Percentiles rank a stretch among this genome's conserved stretches.
phyloP scores from a whole-genome alignment of 1,140 invertebrate species.

The Ericerus pela region DNA sequence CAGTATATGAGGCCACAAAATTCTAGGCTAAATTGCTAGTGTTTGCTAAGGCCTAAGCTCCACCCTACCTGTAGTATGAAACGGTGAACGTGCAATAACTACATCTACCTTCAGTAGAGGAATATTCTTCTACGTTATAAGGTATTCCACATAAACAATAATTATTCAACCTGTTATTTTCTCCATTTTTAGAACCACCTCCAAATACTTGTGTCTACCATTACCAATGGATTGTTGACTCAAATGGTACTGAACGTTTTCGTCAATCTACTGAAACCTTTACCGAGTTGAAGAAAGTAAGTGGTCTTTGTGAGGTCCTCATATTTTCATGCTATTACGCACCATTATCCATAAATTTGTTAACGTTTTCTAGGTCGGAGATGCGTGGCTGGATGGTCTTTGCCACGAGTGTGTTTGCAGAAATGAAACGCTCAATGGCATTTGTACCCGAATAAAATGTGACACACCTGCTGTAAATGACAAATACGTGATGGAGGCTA shows the following conservation, averaged over 20 bases:
- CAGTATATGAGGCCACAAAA: too few relatives aligned
- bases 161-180: conserved; percentile 3
- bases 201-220: conserved; percentile 51
- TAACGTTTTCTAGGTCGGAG: conserved; percentile 33
- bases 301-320: neutral
- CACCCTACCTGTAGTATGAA: too few relatives aligned
- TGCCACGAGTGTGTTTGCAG: conserved; percentile 46
- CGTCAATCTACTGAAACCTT: conserved; percentile 30
- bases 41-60: too few relatives aligned
- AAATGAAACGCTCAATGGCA: conserved; percentile 14
- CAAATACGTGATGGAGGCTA: conserved; percentile 39
- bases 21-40: too few relatives aligned
- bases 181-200: conserved; percentile 38
- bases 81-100: too few relatives aligned
- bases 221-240: conserved; percentile 36
- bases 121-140: too few relatives aligned
- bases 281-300: conserved; percentile 34
- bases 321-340: conserved; percentile 2
- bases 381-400: conserved; percentile 50
- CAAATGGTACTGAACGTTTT: conserved; percentile 36
- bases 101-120: too few relatives aligned
- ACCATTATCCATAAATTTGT: neutral
- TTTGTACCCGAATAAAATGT: conserved; percentile 20
- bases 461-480: conserved; percentile 33
- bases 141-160: too few relatives aligned